These are phyloP conservation scores for Hydrozoanthus gracilis DNA, from an alignment of 92 coral and sea anemone genomes.

Conservation along the genomic window DNA sequence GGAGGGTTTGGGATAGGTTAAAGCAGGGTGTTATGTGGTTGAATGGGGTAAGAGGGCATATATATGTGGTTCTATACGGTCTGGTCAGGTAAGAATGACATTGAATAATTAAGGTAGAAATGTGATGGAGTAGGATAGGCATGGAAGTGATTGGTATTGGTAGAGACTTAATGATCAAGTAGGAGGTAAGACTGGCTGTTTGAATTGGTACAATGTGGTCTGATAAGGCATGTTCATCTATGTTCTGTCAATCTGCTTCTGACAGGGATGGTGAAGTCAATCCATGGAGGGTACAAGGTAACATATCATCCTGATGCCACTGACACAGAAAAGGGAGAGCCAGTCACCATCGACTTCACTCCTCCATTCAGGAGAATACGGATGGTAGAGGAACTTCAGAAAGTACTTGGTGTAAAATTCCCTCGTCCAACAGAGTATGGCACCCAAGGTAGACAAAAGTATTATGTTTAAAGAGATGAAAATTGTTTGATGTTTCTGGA, in stretches of 20 bases:
- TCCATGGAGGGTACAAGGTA: conserved; percentile 87
- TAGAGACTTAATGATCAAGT: background rate
- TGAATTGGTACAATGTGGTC: background rate
- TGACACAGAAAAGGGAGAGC: conserved; percentile 92
- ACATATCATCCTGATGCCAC: conserved; percentile 91
- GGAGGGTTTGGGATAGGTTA: too few species aligned
- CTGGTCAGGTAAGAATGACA: background rate
- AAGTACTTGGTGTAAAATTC: conserved; percentile 70
- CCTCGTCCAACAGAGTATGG: conserved; percentile 84
- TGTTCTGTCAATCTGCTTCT: background rate
- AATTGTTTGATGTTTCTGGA: background rate
- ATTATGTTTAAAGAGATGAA: background rate
- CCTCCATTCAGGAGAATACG: conserved; percentile 91
- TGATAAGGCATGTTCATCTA: background rate
- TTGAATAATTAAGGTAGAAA: background rate
- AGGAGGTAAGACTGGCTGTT: background rate
- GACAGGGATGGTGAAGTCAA: conserved; percentile 84
- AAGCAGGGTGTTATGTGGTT: too few species aligned
- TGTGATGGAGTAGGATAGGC: background rate
- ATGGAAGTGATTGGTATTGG: background rate
- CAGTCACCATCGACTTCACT: conserved; percentile 87
- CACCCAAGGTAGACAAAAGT: conserved; percentile 71
- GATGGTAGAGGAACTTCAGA: conserved; percentile 91
- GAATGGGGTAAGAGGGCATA: too few species aligned
- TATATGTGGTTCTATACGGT: too few species aligned